Conservation (phyloP, 2,113 vertebrate genomes). For the Mustela lutreola region DNA sequence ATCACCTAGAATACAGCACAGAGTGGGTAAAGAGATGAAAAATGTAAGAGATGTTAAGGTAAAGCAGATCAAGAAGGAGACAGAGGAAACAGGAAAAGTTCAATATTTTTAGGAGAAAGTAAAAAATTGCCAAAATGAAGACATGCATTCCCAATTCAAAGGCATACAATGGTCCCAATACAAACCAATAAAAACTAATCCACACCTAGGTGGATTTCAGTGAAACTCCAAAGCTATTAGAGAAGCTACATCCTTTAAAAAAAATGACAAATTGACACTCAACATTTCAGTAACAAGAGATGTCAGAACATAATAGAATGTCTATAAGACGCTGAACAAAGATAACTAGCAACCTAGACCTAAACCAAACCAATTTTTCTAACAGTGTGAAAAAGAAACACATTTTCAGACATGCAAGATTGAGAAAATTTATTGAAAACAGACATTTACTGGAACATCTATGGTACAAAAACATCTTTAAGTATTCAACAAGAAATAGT, state of each 20-base stretch:
- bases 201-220: neutral
- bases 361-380: neutral
- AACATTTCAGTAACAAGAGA: neutral
- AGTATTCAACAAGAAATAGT: slow-evolving; percentile 15
- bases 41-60: neutral
- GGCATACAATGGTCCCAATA: neutral
- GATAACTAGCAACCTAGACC: neutral
- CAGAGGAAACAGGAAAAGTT: neutral
- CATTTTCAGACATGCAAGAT: neutral
- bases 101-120: slow-evolving; percentile 10
- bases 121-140: neutral
- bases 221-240: neutral
- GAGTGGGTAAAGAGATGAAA: too few relatives aligned
- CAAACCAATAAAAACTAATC: neutral
- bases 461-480: slow-evolving; percentile 13
- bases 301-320: neutral
- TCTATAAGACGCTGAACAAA: neutral
- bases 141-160: neutral
- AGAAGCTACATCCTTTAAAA: neutral
- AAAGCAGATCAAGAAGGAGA: neutral
- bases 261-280: neutral
- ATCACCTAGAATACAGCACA: too few relatives aligned
- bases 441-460: neutral
- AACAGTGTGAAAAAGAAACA: slow-evolving; percentile 12
- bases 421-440: neutral